Evolutionary conservation across 2,888 invertebrate species (phyloP).

Genomic region (Rhingia campestris): DNA sequence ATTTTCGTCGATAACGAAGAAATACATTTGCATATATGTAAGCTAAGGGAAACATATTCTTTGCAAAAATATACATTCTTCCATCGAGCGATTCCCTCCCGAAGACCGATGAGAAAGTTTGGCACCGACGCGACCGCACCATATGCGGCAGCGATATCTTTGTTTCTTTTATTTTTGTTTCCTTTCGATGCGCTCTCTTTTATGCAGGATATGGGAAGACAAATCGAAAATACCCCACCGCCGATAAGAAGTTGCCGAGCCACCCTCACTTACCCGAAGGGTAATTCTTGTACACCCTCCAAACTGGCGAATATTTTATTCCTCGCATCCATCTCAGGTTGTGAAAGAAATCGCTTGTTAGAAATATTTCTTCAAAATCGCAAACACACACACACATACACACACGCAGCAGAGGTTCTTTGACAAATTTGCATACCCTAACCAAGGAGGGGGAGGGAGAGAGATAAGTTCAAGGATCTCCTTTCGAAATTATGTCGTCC

Average conservation of each 20-base stretch:
- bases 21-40: conserved; percentile 73
- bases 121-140: conserved; percentile 3
- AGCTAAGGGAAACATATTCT: conserved; percentile 65
- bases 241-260: conserved; percentile 60
- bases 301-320: conserved; percentile 21
- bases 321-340: conserved; percentile 5
- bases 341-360: conserved; percentile 38
- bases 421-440: conserved; percentile 62
- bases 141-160: conserved; percentile 59
- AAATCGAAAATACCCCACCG: conserved; percentile 53
- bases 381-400: conserved; percentile 3
- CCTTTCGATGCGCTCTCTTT: background rate
- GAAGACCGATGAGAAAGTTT: conserved; percentile 39
- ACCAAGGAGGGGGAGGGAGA: conserved; percentile 6
- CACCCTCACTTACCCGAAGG: conserved; percentile 42
- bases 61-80: conserved; percentile 55
- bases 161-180: conserved; percentile 27
- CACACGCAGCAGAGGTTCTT: background rate
- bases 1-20: conserved; percentile 72
- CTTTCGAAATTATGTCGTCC: conserved; percentile 36
- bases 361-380: background rate
- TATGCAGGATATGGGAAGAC: conserved; percentile 27
- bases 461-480: conserved; percentile 48
- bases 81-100: background rate
- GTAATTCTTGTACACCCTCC: conserved; percentile 30